phyloP scores from a whole-genome alignment of 2,797 vertebrate species.

The Halcyon chelicuti region DNA sequence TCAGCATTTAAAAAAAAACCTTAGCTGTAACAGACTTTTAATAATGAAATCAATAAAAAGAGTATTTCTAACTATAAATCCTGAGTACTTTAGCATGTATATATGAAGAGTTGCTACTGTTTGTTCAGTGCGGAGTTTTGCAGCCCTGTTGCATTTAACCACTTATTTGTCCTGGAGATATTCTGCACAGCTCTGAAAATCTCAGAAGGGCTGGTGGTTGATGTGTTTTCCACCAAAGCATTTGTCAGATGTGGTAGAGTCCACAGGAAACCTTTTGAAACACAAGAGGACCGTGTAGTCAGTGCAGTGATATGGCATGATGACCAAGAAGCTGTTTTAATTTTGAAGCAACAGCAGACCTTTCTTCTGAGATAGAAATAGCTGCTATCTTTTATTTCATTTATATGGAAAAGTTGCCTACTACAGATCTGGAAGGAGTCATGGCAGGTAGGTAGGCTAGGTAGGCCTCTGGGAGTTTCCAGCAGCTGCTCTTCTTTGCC shows the following conservation, averaged over 20 bases:
- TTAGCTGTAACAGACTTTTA: neutral
- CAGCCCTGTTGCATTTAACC: neutral
- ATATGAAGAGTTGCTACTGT: neutral
- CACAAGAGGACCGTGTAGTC: neutral
- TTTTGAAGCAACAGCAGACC: neutral
- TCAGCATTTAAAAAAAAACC: neutral
- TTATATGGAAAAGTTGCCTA: neutral
- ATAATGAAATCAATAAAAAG: conserved; percentile 18
- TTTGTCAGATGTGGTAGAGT: neutral
- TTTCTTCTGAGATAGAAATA: neutral
- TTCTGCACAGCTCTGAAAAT: neutral
- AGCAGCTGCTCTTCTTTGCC: neutral
- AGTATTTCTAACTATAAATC: neutral
- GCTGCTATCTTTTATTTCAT: neutral
- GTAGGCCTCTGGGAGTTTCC: neutral
- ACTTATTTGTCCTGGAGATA: neutral
- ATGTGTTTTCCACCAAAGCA: neutral
- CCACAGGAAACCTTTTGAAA: neutral
- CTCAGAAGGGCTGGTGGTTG: neutral
- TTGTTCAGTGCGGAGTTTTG: neutral
- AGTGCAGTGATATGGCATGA: neutral
- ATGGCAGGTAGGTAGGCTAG: neutral
- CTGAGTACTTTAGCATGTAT: neutral
- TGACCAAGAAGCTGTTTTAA: neutral
- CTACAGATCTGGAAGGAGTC: neutral